Base-by-base conservation (phyloP, 2,113 vertebrate species). In the Tupaia chinensis region DNA sequence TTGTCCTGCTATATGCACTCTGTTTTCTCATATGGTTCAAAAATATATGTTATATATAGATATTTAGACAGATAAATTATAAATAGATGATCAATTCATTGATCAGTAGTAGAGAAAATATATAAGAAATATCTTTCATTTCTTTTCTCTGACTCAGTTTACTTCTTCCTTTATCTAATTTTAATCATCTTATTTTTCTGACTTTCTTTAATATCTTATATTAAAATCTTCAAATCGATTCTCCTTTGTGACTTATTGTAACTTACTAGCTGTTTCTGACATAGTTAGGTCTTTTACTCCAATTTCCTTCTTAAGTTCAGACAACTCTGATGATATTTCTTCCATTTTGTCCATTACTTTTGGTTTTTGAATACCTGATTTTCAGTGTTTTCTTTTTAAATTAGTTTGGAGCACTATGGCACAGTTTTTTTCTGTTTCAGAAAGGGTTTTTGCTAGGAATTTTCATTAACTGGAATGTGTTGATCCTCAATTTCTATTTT, bases 141-240 rank as follows among this genome's bases (percentile, higher is more conserved):
- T 88, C 29, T 60, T 80, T 95, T 85, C 58, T 80, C n/a, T 84
- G 25, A 93, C 23, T 1, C 44, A 66, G 16, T 80, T 85, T 54
- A 80, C 23, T 65, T 91, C 20, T 91, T 85, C n/a, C 68, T 34
- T 93, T 72, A 76, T 44, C 56, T 85, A 85, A 72, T 66, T 91
- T 73, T 66, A 70, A 78, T 78, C 70, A 69, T 76, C 53, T 69
- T 27, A 23, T 53, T 87, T 92, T 89, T 63, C 44, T 78, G 60
- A 84, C 44, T 84, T 86, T 91, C 84, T 76, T 86, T 74, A 86
- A 74, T 54, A 32, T 4, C 32, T 32, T 56, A 93, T 68, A 54
- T 61, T 86, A 95, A 89, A 78, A 93, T 89, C 44, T 84, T 89
- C 56, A 83, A 72, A 20, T 84, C 19, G 82, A n/a, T 72, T 77